Percentiles rank a stretch among this genome's conserved stretches.
Evolutionary conservation across 2,113 vertebrate genomes (phyloP).

Genomic region (Mellivora capensis): DNA sequence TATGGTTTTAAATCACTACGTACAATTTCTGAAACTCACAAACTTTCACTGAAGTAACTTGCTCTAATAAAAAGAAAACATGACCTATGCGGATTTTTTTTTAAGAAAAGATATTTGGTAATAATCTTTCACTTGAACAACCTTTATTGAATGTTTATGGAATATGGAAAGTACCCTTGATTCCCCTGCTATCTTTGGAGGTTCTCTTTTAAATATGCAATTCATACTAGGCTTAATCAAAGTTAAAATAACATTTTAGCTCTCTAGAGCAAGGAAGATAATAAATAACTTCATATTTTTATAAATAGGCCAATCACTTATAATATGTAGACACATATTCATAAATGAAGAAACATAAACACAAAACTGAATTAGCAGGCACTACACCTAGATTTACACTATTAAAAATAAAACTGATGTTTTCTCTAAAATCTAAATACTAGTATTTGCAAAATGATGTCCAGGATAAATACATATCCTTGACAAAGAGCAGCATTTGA

Average conservation of each 20-base stretch:
- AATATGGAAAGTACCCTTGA: background rate
- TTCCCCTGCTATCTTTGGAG: background rate
- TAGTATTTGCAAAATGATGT: background rate
- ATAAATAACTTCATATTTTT: background rate
- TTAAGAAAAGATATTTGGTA: background rate
- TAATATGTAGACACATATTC: background rate
- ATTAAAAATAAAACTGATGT: background rate
- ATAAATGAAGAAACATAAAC: background rate
- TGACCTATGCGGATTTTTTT: background rate
- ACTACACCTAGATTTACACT: background rate
- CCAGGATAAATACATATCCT: background rate
- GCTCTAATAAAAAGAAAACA: background rate
- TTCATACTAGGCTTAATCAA: background rate
- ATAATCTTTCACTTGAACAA: background rate
- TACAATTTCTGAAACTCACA: background rate
- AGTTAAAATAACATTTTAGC: background rate
- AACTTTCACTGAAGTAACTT: background rate
- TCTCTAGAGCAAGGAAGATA: background rate
- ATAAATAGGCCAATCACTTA: background rate
- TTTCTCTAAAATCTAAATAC: background rate
- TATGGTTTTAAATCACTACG: slow-evolving; percentile 11
- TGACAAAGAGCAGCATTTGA: background rate
- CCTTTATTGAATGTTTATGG: background rate
- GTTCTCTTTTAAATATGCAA: background rate
- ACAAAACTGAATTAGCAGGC: background rate